These are phyloP conservation scores for Diploptera punctata DNA, from an alignment of 2,888 invertebrate species.

Conservation along the genomic window DNA sequence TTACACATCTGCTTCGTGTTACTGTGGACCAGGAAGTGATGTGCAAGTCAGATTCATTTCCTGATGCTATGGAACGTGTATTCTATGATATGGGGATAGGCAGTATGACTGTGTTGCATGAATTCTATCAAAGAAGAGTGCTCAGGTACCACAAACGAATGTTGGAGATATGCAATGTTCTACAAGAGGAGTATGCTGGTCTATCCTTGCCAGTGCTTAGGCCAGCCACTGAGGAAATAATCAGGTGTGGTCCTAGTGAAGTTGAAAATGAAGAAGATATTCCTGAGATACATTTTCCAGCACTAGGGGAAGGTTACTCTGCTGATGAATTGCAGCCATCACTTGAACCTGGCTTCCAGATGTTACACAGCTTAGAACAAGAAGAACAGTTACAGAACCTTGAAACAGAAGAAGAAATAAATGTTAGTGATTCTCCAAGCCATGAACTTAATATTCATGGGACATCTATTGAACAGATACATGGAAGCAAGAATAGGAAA, in stretches of 20 bases:
- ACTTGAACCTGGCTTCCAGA: constrained; percentile 69
- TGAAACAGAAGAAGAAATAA: not conserved
- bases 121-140: constrained; percentile 62
- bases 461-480: not conserved
- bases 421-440: not conserved
- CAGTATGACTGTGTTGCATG: constrained; percentile 61
- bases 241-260: constrained; percentile 22
- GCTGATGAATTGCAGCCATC: constrained; percentile 57
- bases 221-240: not conserved
- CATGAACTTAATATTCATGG: not conserved
- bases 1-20: constrained; percentile 58
- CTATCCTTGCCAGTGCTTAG: not conserved
- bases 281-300: constrained; percentile 63
- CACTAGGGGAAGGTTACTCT: constrained; percentile 56
- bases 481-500: not conserved
- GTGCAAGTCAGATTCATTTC: constrained; percentile 56
- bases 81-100: constrained; percentile 67
- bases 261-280: constrained; percentile 51
- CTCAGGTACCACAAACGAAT: constrained; percentile 52
- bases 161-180: constrained; percentile 50
- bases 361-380: constrained; percentile 69
- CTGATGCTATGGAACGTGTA: constrained; percentile 65
- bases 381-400: constrained; percentile 51
- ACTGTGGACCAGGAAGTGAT: constrained; percentile 61
- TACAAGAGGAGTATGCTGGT: constrained; percentile 50